Conservation (phyloP, 1,140 invertebrate genomes). For the Rhizoglyphus robini region DNA sequence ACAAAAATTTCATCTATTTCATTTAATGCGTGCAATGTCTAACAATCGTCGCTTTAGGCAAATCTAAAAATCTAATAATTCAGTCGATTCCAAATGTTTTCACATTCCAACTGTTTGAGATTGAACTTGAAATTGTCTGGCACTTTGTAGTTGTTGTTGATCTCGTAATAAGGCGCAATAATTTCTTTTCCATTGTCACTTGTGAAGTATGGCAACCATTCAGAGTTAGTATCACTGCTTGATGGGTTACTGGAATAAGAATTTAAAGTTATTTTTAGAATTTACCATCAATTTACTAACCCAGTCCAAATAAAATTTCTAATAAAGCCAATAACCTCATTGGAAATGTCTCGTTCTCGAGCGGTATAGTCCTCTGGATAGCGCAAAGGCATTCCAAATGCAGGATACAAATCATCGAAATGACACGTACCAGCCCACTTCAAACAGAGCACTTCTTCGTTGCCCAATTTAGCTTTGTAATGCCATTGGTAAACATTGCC, state of each 20-base stretch:
- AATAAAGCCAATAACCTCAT: too few species aligned
- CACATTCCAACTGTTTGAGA: too few species aligned
- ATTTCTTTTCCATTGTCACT: too few species aligned
- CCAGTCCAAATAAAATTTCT: not conserved
- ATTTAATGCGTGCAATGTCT: too few species aligned
- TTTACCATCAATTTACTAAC: not conserved
- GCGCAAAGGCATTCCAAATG: not conserved
- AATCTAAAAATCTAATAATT: too few species aligned
- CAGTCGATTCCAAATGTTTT: not conserved
- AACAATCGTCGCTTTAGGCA: too few species aligned
- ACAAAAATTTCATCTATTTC: too few species aligned
- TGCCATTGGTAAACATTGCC: too few species aligned
- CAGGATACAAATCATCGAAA: not conserved
- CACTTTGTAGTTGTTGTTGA: not conserved
- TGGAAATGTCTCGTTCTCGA: too few species aligned
- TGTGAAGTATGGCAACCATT: too few species aligned
- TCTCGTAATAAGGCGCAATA: constrained; percentile 13
- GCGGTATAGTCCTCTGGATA: too few species aligned
- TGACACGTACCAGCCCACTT: not conserved
- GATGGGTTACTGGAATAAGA: not conserved
- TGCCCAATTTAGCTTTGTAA: constrained; percentile 1
- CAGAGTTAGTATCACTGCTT: not conserved
- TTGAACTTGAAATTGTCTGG: constrained; percentile 4
- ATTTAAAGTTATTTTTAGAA: not conserved
- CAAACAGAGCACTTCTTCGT: not conserved